Evolutionary conservation across 1,140 invertebrate genomes (phyloP).

Genomic region (Euglossa dilemma): DNA sequence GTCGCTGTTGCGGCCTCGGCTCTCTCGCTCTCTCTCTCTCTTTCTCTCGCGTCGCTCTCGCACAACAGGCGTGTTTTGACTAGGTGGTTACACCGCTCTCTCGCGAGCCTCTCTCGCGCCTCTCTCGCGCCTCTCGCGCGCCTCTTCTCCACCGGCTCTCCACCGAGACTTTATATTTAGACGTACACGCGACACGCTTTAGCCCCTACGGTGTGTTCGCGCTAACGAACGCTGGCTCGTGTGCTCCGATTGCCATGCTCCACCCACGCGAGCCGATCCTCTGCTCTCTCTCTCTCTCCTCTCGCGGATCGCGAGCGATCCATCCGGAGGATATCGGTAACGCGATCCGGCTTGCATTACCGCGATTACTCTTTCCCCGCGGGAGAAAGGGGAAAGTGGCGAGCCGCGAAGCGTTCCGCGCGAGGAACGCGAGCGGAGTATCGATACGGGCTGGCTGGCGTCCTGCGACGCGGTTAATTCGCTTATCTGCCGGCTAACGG

Average conservation of each 20-base stretch:
- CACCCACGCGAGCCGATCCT: constrained; percentile 36
- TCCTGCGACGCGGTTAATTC: neutral
- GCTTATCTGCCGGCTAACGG: neutral
- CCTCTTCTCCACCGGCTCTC: constrained; percentile 34
- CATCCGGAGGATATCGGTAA: neutral
- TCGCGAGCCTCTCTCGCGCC: constrained; percentile 23
- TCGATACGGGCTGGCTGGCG: no score
- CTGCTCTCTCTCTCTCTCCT: no score
- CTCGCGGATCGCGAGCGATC: no score
- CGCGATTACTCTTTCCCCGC: neutral
- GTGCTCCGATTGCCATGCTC: constrained; percentile 26
- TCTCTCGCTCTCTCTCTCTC: neutral
- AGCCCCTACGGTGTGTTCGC: constrained; percentile 46
- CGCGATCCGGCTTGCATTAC: constrained; percentile 11
- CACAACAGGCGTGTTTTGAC: constrained; percentile 39
- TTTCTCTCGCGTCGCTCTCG: no score
- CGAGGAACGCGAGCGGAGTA: no score
- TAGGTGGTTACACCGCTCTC: constrained; percentile 42
- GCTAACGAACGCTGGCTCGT: constrained; percentile 45
- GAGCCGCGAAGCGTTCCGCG: neutral
- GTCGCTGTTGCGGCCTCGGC: neutral
- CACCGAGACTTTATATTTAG: constrained; percentile 69
- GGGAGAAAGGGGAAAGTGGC: neutral
- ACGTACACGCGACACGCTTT: constrained; percentile 47
- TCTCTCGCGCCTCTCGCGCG: constrained; percentile 31